These are phyloP conservation scores for Tychaedon coryphoeus DNA, from an alignment of 2,113 vertebrate genomes.

Conservation along the genomic window DNA sequence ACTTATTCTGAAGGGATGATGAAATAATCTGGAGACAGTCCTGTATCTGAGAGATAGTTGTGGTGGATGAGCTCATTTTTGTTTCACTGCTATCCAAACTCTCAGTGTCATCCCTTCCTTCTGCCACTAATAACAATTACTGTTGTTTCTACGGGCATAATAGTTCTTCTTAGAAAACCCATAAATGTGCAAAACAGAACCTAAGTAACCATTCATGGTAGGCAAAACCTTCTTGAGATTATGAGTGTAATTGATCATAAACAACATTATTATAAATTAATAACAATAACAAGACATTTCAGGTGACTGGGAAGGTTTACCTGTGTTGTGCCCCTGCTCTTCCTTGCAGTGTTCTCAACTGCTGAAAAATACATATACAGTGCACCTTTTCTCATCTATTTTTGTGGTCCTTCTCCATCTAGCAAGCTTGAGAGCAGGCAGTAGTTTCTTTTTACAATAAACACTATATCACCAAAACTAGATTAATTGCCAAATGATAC, in stretches of 20 bases:
- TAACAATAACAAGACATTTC: neutral
- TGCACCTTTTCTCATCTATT: neutral
- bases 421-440: neutral
- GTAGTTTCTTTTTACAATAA: constrained; percentile 20
- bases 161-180: neutral
- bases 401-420: neutral
- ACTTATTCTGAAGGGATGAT: neutral
- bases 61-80: neutral
- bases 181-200: neutral
- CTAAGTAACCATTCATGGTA: neutral
- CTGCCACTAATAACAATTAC: neutral
- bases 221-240: neutral
- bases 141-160: neutral
- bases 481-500: constrained; percentile 52
- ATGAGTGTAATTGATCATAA: neutral
- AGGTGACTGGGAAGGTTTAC: neutral
- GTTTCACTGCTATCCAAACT: neutral
- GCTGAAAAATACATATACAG: neutral
- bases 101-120: neutral
- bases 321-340: neutral
- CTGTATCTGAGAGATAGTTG: neutral
- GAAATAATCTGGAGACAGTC: neutral
- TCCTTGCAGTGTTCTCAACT: neutral
- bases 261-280: neutral
- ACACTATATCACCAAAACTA: neutral